Evolutionary conservation across 2,113 vertebrate species (phyloP).

Genomic region (Daubentonia madagascariensis): DNA sequence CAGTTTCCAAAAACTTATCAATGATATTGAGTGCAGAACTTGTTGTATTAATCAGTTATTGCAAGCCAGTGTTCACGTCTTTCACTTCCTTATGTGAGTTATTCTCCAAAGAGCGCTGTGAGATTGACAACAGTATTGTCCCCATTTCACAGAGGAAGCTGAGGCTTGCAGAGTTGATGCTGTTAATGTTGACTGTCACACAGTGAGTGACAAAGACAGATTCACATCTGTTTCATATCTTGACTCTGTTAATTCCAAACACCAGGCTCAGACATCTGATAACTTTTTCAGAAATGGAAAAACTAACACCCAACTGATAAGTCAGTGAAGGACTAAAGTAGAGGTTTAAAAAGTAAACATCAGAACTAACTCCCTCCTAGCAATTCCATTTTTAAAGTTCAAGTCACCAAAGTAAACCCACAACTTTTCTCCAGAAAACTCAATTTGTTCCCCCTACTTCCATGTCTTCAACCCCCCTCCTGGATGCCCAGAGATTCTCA

Average conservation of each 20-base stretch:
- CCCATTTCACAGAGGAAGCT: neutral
- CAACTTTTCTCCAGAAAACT: neutral
- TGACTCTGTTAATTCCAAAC: no score
- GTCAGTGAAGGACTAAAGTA: neutral
- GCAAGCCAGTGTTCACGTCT: no score
- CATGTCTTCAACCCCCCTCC: fast-evolving
- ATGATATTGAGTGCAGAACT: neutral
- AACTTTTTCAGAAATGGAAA: neutral
- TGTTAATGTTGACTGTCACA: no score
- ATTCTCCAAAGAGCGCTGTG: neutral
- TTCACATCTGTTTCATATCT: neutral
- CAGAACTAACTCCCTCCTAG: fast-evolving
- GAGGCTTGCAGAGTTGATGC: neutral
- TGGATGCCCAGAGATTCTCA: neutral
- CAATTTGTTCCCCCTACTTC: no score
- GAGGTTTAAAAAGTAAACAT: no score
- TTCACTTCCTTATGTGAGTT: fast-evolving
- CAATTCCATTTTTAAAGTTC: neutral
- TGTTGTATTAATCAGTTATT: neutral
- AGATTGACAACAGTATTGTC: neutral
- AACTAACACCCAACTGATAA: no score
- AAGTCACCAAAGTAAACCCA: neutral
- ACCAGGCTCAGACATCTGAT: neutral
- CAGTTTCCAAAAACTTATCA: neutral
- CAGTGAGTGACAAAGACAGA: neutral